phyloP scores from a whole-genome alignment of 92 coral and sea anemone genomes.

The Heteractis magnifica region DNA sequence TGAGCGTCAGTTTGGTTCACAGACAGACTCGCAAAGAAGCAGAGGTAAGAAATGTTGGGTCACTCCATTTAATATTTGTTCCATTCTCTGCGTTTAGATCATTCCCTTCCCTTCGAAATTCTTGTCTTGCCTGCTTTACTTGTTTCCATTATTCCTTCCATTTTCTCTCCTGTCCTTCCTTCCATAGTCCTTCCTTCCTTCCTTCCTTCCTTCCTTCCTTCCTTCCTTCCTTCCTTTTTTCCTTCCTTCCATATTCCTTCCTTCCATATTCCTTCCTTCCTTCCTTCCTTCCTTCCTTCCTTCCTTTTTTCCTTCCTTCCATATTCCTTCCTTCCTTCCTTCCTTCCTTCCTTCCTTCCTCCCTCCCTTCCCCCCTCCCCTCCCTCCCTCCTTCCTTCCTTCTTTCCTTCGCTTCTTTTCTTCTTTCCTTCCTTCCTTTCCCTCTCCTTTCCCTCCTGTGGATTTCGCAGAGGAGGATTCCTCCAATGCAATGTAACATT shows the following conservation, averaged over 20 bases:
- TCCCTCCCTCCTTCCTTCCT: background rate
- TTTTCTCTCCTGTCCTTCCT: background rate
- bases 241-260: background rate
- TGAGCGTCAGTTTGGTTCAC: slow-evolving; percentile 27
- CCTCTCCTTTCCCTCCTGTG: too few relatives aligned
- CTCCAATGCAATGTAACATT: too few relatives aligned
- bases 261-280: background rate
- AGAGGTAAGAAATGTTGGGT: slow-evolving; percentile 13
- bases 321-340: too few relatives aligned
- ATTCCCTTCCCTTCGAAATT: background rate
- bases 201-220: too few relatives aligned
- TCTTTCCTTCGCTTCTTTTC: background rate
- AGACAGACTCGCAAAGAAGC: slow-evolving; percentile 43
- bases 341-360: background rate
- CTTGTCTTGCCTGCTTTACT: background rate
- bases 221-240: too few relatives aligned
- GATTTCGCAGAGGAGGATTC: too few relatives aligned
- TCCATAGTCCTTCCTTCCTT: too few relatives aligned
- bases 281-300: background rate
- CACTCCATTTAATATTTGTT: background rate
- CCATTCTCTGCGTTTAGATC: background rate
- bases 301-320: background rate
- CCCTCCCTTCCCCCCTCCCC: background rate
- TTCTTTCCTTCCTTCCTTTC: background rate
- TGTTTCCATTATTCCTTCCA: background rate